phyloP scores from a whole-genome alignment of 1,140 invertebrate species.

The Nasonia longicornis region DNA sequence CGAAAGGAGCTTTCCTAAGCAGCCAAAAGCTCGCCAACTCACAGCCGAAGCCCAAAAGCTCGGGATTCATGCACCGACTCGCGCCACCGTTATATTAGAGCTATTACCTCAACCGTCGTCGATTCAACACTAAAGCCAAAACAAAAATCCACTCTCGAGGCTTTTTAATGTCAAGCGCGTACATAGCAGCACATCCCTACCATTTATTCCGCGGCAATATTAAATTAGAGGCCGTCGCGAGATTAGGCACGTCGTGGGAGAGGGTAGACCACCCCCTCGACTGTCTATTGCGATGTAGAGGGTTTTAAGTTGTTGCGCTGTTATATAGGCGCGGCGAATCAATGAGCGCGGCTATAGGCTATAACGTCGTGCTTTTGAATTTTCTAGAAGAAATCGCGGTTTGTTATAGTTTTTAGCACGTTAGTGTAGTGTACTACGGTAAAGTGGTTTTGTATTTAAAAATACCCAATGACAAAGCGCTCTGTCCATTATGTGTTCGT shows the following conservation, averaged over 20 bases:
- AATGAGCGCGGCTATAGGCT: background rate
- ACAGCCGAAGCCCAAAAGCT: background rate
- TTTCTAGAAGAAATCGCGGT: background rate
- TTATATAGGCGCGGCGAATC: background rate
- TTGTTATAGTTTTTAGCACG: no score
- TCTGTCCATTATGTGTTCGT: no score
- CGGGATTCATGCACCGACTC: background rate
- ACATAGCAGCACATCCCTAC: background rate
- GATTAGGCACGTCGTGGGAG: constrained; percentile 19
- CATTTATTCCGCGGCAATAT: constrained; percentile 18
- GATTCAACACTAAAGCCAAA: background rate
- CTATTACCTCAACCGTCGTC: background rate
- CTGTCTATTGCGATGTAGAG: background rate
- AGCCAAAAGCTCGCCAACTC: background rate
- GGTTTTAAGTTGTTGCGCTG: background rate
- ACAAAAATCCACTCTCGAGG: background rate
- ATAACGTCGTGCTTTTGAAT: background rate
- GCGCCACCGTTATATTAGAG: no score
- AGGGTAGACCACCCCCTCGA: constrained; percentile 9
- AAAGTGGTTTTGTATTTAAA: no score
- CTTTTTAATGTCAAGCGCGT: constrained; percentile 34
- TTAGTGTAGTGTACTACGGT: no score
- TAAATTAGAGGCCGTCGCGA: constrained; percentile 12
- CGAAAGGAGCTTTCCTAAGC: background rate
- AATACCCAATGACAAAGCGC: no score